Evolutionary conservation across 2,797 vertebrate genomes (phyloP), one percentile per base, ranked within the genome.

Genomic region (Adrianichthys oophorus): DNA sequence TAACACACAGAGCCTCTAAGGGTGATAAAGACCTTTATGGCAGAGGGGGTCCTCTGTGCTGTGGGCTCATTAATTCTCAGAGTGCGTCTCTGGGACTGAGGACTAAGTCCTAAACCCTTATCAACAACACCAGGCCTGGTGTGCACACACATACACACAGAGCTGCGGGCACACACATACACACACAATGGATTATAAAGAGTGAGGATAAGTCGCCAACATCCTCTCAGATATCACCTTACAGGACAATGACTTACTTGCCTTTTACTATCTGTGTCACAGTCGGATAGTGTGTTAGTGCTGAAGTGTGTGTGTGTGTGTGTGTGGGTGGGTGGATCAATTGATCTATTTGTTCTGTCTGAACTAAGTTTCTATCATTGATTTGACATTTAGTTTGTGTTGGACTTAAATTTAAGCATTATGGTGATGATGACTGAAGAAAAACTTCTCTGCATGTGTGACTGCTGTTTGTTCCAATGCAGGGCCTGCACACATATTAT

Each of bases 101-200:
- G 83, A 87, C 84, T 88, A 82, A 86, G 80, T 83, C 82, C 76
- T 85, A 75, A 76, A 77, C 78, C 80, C 89, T 90, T 90, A 90
- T 90, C 87, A 87, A 87, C 84, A 87, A 62, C 79, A 86, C 77
- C 88, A 90, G 86, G 85, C 88, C 69, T 66, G 64, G 57, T 66
- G 17, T 8, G 26, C 23, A 52, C 60, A 63, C 74, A 74, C 72
- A 54, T 55, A 71, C 58, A 64, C 65, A 65, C 72, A 55, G 57
- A 50, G 41, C 17, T n/a, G n/a, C 41, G 24, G 51, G 32, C 51
- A 48, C 62, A 56, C 24, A 65, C 47, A 61, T 29, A 48, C 66
- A 61, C 56, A 76, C 72, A 78, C 73, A 77, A 49, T 76, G 81
- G 85, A 82, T 85, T 86, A 87, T 83, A 77, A 84, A 72, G 76